Conservation (phyloP, 2,797 vertebrate species). For the Percopsis omiscomaycus region DNA sequence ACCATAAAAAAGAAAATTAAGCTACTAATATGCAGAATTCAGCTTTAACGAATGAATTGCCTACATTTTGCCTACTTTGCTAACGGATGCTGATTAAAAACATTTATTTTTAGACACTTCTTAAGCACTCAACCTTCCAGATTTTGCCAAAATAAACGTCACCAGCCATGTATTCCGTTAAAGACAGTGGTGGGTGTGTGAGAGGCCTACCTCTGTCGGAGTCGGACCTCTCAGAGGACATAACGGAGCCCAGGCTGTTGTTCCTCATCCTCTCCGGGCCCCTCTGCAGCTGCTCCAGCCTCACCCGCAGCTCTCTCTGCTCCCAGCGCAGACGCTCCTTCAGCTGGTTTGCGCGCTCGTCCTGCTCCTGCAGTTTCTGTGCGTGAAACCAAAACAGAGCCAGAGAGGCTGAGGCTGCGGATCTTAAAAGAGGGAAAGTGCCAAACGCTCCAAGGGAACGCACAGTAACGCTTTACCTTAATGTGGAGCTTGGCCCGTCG, state of each 20-base stretch:
- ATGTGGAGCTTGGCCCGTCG: conserved; percentile 89
- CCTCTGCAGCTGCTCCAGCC: conserved; percentile 82
- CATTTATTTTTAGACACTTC: no score
- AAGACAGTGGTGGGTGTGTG: no score
- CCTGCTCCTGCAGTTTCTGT: conserved; percentile 92
- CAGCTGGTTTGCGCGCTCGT: conserved; percentile 78
- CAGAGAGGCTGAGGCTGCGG: conserved; percentile 1
- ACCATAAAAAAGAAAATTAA: no score
- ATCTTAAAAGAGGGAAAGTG: neutral
- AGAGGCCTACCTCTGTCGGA: conserved; percentile 84
- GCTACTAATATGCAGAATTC: no score
- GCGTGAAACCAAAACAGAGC: neutral
- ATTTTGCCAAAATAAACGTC: neutral
- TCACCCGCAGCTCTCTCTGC: conserved; percentile 83
- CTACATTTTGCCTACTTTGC: no score
- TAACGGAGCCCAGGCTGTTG: conserved; percentile 86
- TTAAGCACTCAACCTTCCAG: no score
- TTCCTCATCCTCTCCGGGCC: conserved; percentile 80
- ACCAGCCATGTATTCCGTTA: neutral
- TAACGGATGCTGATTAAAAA: no score
- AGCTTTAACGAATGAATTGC: no score
- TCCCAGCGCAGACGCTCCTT: conserved; percentile 85
- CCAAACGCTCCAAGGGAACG: neutral
- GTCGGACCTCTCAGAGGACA: conserved; percentile 89
- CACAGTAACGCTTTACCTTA: conserved; percentile 75